Percentiles rank a stretch among this genome's conserved stretches.
Conservation (phyloP, 37 sponge, comb jelly and placozoan species). For the Chondrilla cf. caribensis region DNA sequence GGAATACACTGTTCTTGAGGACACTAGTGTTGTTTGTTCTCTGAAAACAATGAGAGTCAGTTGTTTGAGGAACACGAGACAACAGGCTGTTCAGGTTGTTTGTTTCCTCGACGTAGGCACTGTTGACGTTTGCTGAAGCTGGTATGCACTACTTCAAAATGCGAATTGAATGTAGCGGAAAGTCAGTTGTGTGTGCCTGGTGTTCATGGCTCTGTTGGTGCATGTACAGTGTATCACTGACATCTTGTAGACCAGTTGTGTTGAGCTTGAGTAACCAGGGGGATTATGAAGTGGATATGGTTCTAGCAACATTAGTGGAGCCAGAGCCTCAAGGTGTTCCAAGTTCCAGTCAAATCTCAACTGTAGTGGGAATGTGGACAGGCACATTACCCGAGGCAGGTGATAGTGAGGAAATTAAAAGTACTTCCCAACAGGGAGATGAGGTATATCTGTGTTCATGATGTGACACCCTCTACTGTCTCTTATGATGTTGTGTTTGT, state of each 20-base stretch:
- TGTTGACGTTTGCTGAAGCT: conserved; percentile 70
- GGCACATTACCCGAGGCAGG: not conserved
- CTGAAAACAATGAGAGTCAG: conserved; percentile 80
- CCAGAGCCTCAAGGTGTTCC: not conserved
- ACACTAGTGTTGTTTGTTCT: conserved; percentile 73
- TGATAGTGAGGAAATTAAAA: not conserved
- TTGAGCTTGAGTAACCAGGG: conserved; percentile 48
- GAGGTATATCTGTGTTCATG: no score
- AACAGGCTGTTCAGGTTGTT: not conserved
- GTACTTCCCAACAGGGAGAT: not conserved
- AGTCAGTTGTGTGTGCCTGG: conserved; percentile 31
- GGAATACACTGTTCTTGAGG: conserved; percentile 51
- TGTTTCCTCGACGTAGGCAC: conserved; percentile 36
- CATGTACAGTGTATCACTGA: not conserved
- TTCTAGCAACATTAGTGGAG: conserved; percentile 79
- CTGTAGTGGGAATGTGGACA: not conserved
- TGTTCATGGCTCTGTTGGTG: not conserved
- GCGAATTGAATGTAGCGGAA: conserved; percentile 73
- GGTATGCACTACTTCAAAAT: conserved; percentile 43
- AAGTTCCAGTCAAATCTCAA: not conserved
- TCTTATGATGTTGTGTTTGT: no score
- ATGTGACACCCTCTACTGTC: no score
- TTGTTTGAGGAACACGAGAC: not conserved
- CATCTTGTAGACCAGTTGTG: conserved; percentile 58
- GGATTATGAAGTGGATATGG: conserved; percentile 71